Percentiles rank a stretch among this genome's conserved stretches.
phyloP scores from a whole-genome alignment of 2,888 invertebrate genomes.

The Liodrosophila aerea region DNA sequence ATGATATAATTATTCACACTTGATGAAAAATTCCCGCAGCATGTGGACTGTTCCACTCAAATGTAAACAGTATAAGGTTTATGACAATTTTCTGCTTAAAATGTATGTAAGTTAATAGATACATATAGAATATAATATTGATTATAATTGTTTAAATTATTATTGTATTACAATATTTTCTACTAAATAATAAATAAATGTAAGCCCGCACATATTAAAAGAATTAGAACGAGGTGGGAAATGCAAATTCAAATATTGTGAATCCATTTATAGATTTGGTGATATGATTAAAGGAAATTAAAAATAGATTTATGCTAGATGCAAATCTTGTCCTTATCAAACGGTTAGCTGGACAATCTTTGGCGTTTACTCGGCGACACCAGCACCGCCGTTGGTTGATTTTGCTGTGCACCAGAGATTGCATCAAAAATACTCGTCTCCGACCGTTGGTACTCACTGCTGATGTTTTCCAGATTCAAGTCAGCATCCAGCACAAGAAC shows the following conservation, averaged over 20 bases:
- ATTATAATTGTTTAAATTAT: constrained; percentile 39
- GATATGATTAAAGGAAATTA: no score
- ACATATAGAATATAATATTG: constrained; percentile 29
- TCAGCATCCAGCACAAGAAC: constrained; percentile 88
- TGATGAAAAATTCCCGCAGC: no score
- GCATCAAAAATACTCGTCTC: constrained; percentile 83
- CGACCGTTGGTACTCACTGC: constrained; percentile 86
- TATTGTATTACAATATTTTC: constrained; percentile 2
- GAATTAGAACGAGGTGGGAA: constrained; percentile 18
- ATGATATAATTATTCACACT: no score
- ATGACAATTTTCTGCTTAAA: constrained; percentile 43
- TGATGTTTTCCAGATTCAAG: constrained; percentile 86
- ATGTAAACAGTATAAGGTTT: constrained; percentile 20
- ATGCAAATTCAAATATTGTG: constrained; percentile 3
- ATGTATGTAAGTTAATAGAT: constrained; percentile 15
- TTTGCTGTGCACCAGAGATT: constrained; percentile 72
- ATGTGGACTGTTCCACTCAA: not conserved
- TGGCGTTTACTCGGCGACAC: constrained; percentile 80
- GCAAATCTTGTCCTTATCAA: not conserved
- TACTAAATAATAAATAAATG: constrained; percentile 2
- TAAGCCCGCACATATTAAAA: not conserved
- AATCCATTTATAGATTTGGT: not conserved
- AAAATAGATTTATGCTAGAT: constrained; percentile 8
- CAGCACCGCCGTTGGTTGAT: constrained; percentile 67
- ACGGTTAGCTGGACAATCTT: constrained; percentile 56